Conservation (phyloP, 2,113 vertebrate genomes). For the Hirundichthys speculiger region DNA sequence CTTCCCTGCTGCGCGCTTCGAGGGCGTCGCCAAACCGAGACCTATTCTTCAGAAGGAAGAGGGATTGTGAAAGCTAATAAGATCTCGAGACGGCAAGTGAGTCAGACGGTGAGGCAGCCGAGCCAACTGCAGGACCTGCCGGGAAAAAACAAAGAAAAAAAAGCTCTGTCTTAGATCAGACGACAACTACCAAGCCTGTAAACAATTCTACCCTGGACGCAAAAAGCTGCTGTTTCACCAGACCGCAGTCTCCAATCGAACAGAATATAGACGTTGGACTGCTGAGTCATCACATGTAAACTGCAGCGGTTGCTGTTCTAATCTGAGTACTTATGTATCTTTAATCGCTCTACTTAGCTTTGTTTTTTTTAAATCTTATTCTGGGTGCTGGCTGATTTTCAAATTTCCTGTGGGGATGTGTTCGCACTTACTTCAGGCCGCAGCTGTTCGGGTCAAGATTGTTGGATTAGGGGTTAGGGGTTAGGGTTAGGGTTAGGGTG, state of each 20-base stretch:
- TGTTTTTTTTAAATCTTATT: not conserved
- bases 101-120: not conserved
- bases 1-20: slow-evolving; percentile 1
- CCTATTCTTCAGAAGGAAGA: not conserved
- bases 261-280: slow-evolving; percentile 7
- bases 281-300: slow-evolving; percentile 48
- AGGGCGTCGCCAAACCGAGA: not conserved
- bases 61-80: slow-evolving; percentile 37
- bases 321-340: slow-evolving; percentile 35
- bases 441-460: too few relatives aligned
- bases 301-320: slow-evolving; percentile 26
- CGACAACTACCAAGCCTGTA: not conserved
- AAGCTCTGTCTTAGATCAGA: slow-evolving; percentile 9
- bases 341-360: slow-evolving; percentile 10
- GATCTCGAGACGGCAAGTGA: slow-evolving; percentile 15
- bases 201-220: not conserved
- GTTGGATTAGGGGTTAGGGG: too few relatives aligned
- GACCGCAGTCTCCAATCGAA: slow-evolving; percentile 30
- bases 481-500: too few relatives aligned
- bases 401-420: not conserved
- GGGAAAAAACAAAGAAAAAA: slow-evolving; percentile 14
- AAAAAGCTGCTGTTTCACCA: slow-evolving; percentile 19
- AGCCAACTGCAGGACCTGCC: slow-evolving; percentile 6
- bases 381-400: not conserved
- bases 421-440: too few relatives aligned